Evolutionary conservation across 2,797 vertebrate genomes (phyloP), one percentile per base, ranked within the genome.

Genomic region (Psittacula echo): DNA sequence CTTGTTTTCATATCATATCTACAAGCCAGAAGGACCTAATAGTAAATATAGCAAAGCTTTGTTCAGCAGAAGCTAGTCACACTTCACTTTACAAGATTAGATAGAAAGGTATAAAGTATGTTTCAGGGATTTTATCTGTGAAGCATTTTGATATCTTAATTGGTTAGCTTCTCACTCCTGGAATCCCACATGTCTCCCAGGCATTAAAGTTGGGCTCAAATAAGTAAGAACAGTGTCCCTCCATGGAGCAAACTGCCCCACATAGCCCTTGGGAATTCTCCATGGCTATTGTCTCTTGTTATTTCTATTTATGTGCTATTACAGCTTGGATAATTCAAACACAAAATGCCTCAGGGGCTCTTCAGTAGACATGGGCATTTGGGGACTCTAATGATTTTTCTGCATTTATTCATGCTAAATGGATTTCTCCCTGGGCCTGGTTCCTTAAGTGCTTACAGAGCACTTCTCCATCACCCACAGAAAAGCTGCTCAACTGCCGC

Each of bases 361-460:
- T 85, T 90, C 27, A 39, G 47, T 34, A 70, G 91, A 62, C 51
- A 14, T 23, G 60, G 54, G 39, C 68, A 24, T 22, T 78, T 15
- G 56, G n/a, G 51, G 16, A 54, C 61, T 61, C 22, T 67, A 5
- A 23, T 64, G 66, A 26, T 79, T 85, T 74, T 71, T 62, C 68
- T 90, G 32, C 42, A 17, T 56, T 80, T 68, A 26, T 37, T 87
- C 39, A 23, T 24, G 16, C 19, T 80, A 77, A 83, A 90, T 83
- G 68, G 50, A 66, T 94, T 88, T 87, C 29, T 94, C 64, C 60
- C 37, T 11, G 27, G 74, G 32, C 45, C 29, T 65, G 12, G 13
- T 72, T 91, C 75, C 26, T 65, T 72, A 41, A 87, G 88, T 79
- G 85, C 64, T 65, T 75, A 18, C n/a, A 51, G 82, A 74, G 73